Percentiles rank a stretch among this genome's conserved stretches.
phyloP scores from a whole-genome alignment of 1,140 invertebrate species.

The Drosophila serrata region DNA sequence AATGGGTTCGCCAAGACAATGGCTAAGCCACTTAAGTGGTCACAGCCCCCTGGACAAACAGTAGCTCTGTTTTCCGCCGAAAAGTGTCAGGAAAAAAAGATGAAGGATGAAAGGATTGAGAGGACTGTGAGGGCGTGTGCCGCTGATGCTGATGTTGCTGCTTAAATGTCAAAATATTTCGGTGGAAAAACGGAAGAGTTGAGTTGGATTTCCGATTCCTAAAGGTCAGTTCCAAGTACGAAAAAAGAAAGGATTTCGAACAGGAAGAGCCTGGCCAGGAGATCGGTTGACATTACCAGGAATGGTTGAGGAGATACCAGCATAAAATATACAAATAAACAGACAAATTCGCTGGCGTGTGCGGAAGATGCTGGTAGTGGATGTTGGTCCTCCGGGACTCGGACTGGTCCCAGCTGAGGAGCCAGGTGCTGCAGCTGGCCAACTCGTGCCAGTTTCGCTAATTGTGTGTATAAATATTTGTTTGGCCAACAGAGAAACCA shows the following conservation, averaged over 20 bases:
- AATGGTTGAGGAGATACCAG: constrained; percentile 52
- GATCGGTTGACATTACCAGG: constrained; percentile 48
- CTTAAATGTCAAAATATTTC: constrained; percentile 69
- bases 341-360: constrained; percentile 35
- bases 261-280: constrained; percentile 32
- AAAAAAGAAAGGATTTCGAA: constrained; percentile 3
- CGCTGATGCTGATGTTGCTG: constrained; percentile 45
- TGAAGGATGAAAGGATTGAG: constrained; percentile 26
- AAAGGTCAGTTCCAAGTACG: constrained; percentile 31
- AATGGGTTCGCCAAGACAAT: constrained; percentile 10
- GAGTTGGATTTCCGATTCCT: constrained; percentile 20
- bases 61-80: constrained; percentile 21
- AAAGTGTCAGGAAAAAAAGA: constrained; percentile 14
- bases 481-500: constrained; percentile 53
- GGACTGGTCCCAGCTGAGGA: constrained; percentile 44
- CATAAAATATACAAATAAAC: constrained; percentile 39
- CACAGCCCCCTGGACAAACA: constrained; percentile 59
- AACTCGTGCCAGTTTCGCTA: constrained; percentile 78
- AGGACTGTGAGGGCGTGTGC: constrained; percentile 22
- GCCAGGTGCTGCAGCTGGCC: constrained; percentile 24
- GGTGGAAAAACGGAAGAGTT: constrained; percentile 69
- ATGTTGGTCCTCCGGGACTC: constrained; percentile 1
- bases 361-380: constrained; percentile 55
- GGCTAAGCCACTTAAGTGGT: constrained; percentile 74
- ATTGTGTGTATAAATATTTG: constrained; percentile 83